phyloP scores from a whole-genome alignment of 1,140 invertebrate genomes.

The Globodera rostochiensis region DNA sequence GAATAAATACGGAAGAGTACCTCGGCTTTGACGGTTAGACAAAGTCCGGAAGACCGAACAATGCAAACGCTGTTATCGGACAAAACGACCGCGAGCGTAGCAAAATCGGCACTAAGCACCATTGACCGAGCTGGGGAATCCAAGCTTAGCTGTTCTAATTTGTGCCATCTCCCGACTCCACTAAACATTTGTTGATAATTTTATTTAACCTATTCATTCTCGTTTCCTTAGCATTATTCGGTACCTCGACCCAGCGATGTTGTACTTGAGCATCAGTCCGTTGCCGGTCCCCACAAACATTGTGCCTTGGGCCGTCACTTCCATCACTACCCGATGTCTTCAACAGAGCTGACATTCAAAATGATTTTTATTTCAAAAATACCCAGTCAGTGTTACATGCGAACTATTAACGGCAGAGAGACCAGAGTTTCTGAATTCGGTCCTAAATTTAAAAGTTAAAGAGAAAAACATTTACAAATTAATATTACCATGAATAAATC shows the following conservation, averaged over 20 bases:
- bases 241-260: slow-evolving; percentile 33
- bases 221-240: not conserved
- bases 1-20: slow-evolving; percentile 11
- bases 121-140: slow-evolving; percentile 34
- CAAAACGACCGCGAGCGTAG: slow-evolving; percentile 21
- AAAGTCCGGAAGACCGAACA: slow-evolving; percentile 40
- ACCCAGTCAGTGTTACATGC: slow-evolving; percentile 37
- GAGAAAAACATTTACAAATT: not conserved
- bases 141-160: slow-evolving; percentile 31
- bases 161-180: slow-evolving; percentile 41
- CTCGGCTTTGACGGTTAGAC: not conserved
- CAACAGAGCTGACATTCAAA: not conserved
- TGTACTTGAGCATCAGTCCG: slow-evolving; percentile 41
- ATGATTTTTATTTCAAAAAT: not conserved
- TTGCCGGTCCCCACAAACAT: slow-evolving; percentile 50
- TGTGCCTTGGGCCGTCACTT: slow-evolving; percentile 32
- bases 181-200: not conserved
- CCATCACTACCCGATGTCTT: slow-evolving; percentile 30
- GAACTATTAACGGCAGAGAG: slow-evolving; percentile 23
- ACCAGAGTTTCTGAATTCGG: slow-evolving; percentile 29
- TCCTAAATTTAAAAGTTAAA: slow-evolving; percentile 39
- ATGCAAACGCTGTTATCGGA: slow-evolving; percentile 43
- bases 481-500: slow-evolving; percentile 48
- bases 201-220: not conserved
- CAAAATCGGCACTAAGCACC: slow-evolving; percentile 37